These are phyloP conservation scores for Sparidentex hasta DNA, from an alignment of 2,797 vertebrate genomes.

Conservation along the genomic window DNA sequence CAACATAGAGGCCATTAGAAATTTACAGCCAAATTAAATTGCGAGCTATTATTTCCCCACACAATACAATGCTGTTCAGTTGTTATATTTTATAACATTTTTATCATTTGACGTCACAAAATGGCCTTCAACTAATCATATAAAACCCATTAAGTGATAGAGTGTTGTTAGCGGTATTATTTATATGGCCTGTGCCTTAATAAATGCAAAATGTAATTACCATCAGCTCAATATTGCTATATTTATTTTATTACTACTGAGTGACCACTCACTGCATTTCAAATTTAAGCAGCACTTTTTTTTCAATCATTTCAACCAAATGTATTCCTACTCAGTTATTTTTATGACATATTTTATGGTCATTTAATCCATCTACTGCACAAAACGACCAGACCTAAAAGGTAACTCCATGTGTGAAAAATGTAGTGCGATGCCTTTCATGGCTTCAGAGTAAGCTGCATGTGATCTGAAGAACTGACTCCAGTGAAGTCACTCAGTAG, in stretches of 20 bases:
- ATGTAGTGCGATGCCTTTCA: too few species aligned
- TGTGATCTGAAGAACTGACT: too few species aligned
- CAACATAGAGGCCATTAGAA: background rate
- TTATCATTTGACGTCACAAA: conserved; percentile 1
- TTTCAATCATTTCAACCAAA: conserved; percentile 8
- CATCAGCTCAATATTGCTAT: background rate
- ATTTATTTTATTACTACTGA: conserved; percentile 16
- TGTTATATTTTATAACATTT: background rate
- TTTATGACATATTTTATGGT: background rate
- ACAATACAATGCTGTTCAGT: conserved; percentile 1
- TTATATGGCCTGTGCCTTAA: conserved; percentile 1
- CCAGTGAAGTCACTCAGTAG: too few species aligned
- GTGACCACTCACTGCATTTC: conserved; percentile 9
- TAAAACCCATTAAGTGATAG: conserved; percentile 3
- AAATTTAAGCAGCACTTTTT: background rate
- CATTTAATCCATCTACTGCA: background rate
- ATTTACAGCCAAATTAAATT: conserved; percentile 39
- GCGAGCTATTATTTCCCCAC: conserved; percentile 9
- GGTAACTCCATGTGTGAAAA: too few species aligned
- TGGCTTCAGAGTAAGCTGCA: too few species aligned
- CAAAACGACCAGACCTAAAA: background rate
- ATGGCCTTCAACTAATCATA: background rate
- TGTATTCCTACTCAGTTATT: background rate
- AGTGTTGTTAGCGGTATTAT: conserved; percentile 5
- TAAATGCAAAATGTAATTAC: background rate